Evolutionary conservation across 2,113 vertebrate genomes (phyloP).

Genomic region (Etia nguti): DNA sequence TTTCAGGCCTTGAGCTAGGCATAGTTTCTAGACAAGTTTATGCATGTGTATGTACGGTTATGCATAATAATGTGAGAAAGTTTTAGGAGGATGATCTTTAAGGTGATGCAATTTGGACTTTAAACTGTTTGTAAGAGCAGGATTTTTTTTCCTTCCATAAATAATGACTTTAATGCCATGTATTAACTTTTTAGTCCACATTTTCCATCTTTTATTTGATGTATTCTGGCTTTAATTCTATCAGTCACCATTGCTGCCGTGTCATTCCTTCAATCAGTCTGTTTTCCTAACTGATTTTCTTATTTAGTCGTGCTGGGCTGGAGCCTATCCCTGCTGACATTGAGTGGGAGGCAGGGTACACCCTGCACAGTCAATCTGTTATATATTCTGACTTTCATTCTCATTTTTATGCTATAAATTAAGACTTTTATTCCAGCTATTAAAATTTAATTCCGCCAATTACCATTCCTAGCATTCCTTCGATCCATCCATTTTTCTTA

Average conservation of each 20-base stretch:
- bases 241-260: not conserved
- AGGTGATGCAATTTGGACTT: not conserved
- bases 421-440: not conserved
- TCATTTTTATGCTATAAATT: not conserved
- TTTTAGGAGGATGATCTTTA: not conserved
- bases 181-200: not conserved
- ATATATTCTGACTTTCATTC: not conserved
- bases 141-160: not conserved
- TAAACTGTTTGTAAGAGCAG: not conserved
- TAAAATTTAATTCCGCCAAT: not conserved
- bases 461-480: not conserved
- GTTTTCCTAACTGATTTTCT: not conserved
- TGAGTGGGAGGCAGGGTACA: not conserved
- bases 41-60: not conserved
- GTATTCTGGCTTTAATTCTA: not conserved
- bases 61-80: not conserved
- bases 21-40: not conserved
- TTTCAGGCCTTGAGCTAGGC: not conserved
- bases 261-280: not conserved
- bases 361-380: not conserved
- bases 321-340: not conserved
- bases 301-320: not conserved
- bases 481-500: not conserved
- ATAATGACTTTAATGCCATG: not conserved
- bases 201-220: not conserved